Percentiles rank a stretch among this genome's conserved stretches.
These are phyloP conservation scores for Imbricaverruca yamaguchii DNA, from an alignment of 2,888 invertebrate genomes.

Conservation along the genomic window DNA sequence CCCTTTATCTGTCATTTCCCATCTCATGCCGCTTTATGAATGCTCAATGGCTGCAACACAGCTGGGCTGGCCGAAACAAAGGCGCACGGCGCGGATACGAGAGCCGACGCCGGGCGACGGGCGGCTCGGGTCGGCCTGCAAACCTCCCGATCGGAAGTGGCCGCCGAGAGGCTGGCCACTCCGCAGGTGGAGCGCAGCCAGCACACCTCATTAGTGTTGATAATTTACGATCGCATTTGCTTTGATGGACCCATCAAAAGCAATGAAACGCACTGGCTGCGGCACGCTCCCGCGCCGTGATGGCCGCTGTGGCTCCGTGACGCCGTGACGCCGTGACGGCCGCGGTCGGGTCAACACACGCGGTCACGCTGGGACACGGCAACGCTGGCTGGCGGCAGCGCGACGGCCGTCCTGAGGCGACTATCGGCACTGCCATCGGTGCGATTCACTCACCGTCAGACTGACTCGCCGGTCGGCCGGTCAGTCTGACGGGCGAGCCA, in stretches of 20 bases:
- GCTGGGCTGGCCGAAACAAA: constrained; percentile 16
- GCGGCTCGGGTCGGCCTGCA: not conserved
- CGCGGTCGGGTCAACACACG: not conserved
- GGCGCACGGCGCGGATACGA: not conserved
- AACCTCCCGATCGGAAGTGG: not conserved
- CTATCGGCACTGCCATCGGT: too few relatives aligned
- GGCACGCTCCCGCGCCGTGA: not conserved
- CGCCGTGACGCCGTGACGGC: not conserved
- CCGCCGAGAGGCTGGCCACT: not conserved
- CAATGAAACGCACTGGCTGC: not conserved
- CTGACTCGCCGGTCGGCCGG: too few relatives aligned
- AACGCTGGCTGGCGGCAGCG: not conserved
- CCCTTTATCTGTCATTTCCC: constrained; percentile 21
- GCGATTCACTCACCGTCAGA: too few relatives aligned
- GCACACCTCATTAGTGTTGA: not conserved
- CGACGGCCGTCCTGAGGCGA: not conserved
- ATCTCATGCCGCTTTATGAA: constrained; percentile 18
- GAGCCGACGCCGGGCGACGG: not conserved
- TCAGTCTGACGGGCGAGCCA: too few relatives aligned
- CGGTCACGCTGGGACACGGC: not conserved
- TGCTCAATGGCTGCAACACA: constrained; percentile 13
- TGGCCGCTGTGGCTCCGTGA: too few relatives aligned
- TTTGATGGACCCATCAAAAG: not conserved
- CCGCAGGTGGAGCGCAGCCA: not conserved
- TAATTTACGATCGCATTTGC: not conserved